Evolutionary conservation across 64 coral and sea anemone genomes (phyloP).

Genomic region (Trachythela sp.): DNA sequence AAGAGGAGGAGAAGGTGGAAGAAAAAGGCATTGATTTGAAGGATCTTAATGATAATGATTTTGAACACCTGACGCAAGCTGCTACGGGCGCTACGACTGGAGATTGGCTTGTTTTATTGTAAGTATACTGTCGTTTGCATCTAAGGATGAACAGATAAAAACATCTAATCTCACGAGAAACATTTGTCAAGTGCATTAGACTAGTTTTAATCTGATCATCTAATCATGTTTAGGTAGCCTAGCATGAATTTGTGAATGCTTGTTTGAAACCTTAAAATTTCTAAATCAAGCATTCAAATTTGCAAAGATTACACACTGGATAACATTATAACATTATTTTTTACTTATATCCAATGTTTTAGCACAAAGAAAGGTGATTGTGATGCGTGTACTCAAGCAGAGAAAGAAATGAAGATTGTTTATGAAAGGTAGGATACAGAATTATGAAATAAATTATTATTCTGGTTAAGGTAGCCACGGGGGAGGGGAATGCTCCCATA

Average conservation of each 20-base stretch:
- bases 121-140: conserved; percentile 10
- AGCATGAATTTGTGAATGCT: too few relatives aligned
- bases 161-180: too few relatives aligned
- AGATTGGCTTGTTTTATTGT: conserved; percentile 96
- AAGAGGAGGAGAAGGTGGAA: neutral
- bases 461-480: too few relatives aligned
- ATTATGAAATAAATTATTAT: too few relatives aligned
- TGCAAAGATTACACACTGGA: neutral
- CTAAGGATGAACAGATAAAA: neutral
- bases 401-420: conserved; percentile 21
- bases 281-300: too few relatives aligned
- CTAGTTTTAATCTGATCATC: too few relatives aligned
- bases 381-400: neutral
- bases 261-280: too few relatives aligned
- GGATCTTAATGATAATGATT: conserved; percentile 70
- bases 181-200: too few relatives aligned
- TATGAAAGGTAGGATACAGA: neutral
- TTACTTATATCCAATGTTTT: neutral
- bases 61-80: conserved; percentile 97
- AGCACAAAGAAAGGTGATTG: neutral
- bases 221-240: too few relatives aligned
- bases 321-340: neutral
- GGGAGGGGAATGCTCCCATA: too few relatives aligned
- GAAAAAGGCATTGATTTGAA: conserved; percentile 38
- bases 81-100: conserved; percentile 93